Evolutionary conservation across 2,797 vertebrate genomes (phyloP).

Genomic region (Helostoma temminkii): DNA sequence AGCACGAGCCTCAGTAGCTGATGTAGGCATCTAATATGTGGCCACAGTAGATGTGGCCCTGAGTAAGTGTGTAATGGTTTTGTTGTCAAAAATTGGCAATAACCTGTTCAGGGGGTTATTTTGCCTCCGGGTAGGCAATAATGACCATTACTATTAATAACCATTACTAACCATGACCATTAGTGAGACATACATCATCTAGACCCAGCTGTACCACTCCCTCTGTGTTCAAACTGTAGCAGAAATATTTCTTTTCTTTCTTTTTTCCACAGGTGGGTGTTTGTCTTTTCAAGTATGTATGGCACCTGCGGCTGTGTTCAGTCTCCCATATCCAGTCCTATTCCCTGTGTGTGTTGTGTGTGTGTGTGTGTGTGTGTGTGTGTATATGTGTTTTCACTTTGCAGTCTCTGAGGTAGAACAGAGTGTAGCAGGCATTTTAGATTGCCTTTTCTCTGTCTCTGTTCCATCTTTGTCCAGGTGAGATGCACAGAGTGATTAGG

Average conservation of each 20-base stretch:
- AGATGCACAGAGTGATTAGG: slow-evolving; percentile 3
- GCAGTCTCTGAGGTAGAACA: slow-evolving; percentile 37
- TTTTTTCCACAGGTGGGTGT: slow-evolving; percentile 66
- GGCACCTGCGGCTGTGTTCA: slow-evolving; percentile 37
- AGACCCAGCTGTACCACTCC: too few species aligned
- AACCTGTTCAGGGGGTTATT: too few species aligned
- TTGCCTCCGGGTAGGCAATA: too few species aligned
- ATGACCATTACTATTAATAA: too few species aligned
- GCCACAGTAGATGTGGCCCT: too few species aligned
- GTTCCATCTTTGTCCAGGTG: slow-evolving; percentile 29
- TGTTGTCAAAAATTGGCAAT: too few species aligned
- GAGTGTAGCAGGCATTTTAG: slow-evolving; percentile 48
- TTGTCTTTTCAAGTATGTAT: slow-evolving; percentile 29
- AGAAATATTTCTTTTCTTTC: slow-evolving; percentile 42
- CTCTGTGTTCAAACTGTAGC: slow-evolving; percentile 27
- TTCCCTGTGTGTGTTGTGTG: slow-evolving; percentile 29
- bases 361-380: slow-evolving; percentile 36
- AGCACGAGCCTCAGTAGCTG: too few species aligned
- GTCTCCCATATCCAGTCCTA: slow-evolving; percentile 18
- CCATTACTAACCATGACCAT: too few species aligned
- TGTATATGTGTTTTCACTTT: slow-evolving; percentile 31
- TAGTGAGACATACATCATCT: too few species aligned
- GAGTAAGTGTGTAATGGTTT: too few species aligned
- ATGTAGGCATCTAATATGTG: too few species aligned
- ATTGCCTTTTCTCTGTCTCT: slow-evolving; percentile 30